A percentile compares a stretch with the other conserved stretches of the same genome.
Evolutionary conservation across 2,113 vertebrate species (phyloP).

Genomic region (Nannobrachium achirus): DNA sequence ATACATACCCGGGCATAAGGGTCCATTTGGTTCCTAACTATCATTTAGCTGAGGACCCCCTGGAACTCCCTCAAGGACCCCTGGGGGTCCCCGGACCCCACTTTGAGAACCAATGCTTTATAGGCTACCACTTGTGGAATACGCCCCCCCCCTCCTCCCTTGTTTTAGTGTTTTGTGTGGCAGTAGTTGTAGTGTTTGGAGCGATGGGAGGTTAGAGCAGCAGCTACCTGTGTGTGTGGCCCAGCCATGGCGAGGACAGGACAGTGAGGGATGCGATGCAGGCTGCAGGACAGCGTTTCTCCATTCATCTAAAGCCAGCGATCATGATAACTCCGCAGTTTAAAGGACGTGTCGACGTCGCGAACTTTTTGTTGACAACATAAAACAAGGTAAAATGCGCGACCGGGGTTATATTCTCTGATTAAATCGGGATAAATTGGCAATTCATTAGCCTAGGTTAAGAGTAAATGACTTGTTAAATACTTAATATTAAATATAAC

Average conservation of each 20-base stretch:
- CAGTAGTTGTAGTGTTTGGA: conserved; percentile 50
- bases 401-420: neutral
- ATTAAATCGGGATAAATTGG: neutral
- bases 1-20: too few species aligned
- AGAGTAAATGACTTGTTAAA: neutral
- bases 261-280: conserved; percentile 76
- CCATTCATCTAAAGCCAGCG: conserved; percentile 39
- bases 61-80: too few species aligned
- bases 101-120: too few species aligned
- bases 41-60: too few species aligned
- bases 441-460: neutral
- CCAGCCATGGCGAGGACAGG: conserved; percentile 68
- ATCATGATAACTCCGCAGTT: conserved; percentile 59
- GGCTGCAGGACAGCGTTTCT: neutral
- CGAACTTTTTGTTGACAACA: conserved; percentile 61
- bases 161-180: conserved; percentile 54
- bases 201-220: conserved; percentile 80
- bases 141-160: conserved; percentile 40
- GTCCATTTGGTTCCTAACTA: too few species aligned
- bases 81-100: too few species aligned
- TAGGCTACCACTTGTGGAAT: too few species aligned
- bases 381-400: conserved; percentile 61
- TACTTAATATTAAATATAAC: neutral
- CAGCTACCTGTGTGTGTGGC: conserved; percentile 98
- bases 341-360: conserved; percentile 59